These are phyloP conservation scores for Halisarca cf. caerulea DNA, from an alignment of 37 sponge, comb jelly and placozoan genomes.

Conservation along the genomic window DNA sequence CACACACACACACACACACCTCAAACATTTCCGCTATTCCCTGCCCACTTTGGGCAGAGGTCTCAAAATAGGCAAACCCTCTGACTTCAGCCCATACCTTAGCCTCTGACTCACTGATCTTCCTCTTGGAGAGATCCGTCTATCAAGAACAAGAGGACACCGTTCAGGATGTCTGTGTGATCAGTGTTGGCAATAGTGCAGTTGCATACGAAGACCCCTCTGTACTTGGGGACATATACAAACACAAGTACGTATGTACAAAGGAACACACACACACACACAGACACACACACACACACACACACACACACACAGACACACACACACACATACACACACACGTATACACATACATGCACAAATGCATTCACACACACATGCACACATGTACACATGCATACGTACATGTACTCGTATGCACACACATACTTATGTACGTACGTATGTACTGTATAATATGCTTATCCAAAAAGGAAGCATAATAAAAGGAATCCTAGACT, in stretches of 20 bases:
- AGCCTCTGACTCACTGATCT: conserved; percentile 74
- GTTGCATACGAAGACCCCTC: too few relatives aligned
- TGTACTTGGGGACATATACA: background rate
- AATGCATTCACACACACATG: conserved; percentile 12
- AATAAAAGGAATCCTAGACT: too few relatives aligned
- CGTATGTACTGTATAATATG: too few relatives aligned
- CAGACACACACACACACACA: conserved; percentile 32
- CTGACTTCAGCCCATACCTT: conserved; percentile 84
- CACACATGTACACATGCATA: conserved; percentile 18
- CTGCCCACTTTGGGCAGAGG: conserved; percentile 77
- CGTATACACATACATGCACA: conserved; percentile 15
- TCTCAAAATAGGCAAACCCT: conserved; percentile 88
- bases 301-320: conserved; percentile 13
- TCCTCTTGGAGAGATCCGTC: conserved; percentile 56
- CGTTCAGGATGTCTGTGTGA: too few relatives aligned
- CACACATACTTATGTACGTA: background rate
- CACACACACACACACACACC: conserved; percentile 14
- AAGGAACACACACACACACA: conserved; percentile 23
- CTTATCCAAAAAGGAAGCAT: too few relatives aligned
- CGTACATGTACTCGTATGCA: background rate
- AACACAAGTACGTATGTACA: background rate
- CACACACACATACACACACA: conserved; percentile 32
- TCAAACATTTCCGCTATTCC: conserved; percentile 79
- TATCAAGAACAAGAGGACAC: too few relatives aligned
- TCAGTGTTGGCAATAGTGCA: background rate